Conservation (phyloP, 1,140 invertebrate genomes). For the Bombus ignitus region DNA sequence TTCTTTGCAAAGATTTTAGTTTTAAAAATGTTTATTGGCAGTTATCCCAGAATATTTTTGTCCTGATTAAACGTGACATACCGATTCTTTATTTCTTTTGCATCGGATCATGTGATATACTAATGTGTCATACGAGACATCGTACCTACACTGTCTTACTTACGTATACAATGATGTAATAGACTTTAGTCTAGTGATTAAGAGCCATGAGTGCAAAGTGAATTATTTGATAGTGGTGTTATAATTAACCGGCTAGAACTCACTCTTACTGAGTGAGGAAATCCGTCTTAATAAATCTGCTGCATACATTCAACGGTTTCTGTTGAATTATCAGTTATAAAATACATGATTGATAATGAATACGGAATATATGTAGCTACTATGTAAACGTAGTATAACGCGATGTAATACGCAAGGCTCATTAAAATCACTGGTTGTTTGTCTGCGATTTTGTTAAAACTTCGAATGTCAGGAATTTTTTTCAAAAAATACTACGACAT, state of each 20-base stretch:
- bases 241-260: neutral
- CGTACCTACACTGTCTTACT: neutral
- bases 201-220: neutral
- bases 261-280: neutral
- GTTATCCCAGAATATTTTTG: neutral
- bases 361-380: neutral
- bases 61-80: conserved; percentile 14
- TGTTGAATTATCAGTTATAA: neutral
- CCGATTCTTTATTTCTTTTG: neutral
- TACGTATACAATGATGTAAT: neutral
- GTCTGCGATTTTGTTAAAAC: neutral
- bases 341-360: conserved; percentile 12
- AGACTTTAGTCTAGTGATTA: neutral
- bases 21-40: conserved; percentile 22
- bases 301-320: neutral
- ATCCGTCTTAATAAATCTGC: neutral
- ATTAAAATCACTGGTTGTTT: neutral
- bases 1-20: neutral
- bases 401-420: neutral
- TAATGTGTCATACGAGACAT: neutral
- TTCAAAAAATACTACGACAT: neutral
- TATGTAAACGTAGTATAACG: neutral
- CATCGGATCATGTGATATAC: conserved; percentile 8
- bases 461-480: neutral
- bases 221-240: neutral